Base-by-base conservation (phyloP, 2,113 vertebrate genomes). In the Brachyhypopomus occidentalis region DNA sequence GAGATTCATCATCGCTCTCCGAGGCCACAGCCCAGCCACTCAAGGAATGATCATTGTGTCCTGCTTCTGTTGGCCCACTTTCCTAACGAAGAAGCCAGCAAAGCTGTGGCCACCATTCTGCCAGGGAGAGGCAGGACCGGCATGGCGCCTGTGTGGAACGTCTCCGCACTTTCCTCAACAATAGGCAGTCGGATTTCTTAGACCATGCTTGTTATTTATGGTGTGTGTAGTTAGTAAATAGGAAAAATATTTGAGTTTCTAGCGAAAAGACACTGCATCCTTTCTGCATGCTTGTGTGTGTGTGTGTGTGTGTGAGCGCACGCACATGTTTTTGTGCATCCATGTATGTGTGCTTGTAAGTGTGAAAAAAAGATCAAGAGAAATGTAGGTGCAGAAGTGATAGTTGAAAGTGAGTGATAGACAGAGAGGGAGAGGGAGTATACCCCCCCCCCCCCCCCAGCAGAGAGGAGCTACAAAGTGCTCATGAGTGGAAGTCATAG, bases 21-120 rank as follows among this genome's bases (percentile, higher is more conserved):
- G 92, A 92, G 83, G 80, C 83, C 80, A 80, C 62, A 80, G 83
- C 83, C 80, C 71, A 83, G 88, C 87, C 88, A 89, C 88, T 90
- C 86, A 92, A 89, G 89, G 91, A 92, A 94, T 91, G 91, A 91
- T 91, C 89, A 90, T 89, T 93, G 87, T 89, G 89, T 85, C 84
- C 86, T 80, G 82, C 81, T 72, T 86, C 59, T 63, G 84, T 81
- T 74, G 85, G 86, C 91, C 87, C 89, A 87, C 86, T 87, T 81
- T 89, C 77, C 86, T 87, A 85, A 83, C 81, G 85, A 87, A 81
- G 82, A 86, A 80, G 71, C 76, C 79, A 84, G 85, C 80, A 75
- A 82, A 87, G 71, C 67, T 69, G 48, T 77, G 59, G 48, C 79
- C 72, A 76, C 84, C 73, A 72, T 75, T 82, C 81, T 69, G 38